These are phyloP conservation scores for Tetramorium parvispinum DNA, from an alignment of 1,140 invertebrate genomes.

Conservation along the genomic window DNA sequence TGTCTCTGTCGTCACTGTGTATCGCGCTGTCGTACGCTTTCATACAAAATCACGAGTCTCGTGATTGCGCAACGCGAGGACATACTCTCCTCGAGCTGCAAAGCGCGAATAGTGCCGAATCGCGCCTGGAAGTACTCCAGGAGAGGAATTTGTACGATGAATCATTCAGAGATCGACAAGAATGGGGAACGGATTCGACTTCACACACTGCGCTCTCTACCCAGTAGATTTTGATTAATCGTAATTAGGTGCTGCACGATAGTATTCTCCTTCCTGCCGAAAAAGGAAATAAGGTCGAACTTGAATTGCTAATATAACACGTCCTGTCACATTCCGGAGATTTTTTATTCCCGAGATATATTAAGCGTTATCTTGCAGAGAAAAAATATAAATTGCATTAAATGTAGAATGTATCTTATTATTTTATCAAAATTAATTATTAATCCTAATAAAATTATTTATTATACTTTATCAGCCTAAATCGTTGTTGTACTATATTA, in stretches of 20 bases:
- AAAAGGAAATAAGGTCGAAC: slow-evolving; percentile 4
- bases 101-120: slow-evolving; percentile 6
- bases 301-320: background rate
- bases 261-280: background rate
- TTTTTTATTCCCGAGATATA: background rate
- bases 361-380: background rate
- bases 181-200: background rate
- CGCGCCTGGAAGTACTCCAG: background rate
- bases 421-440: background rate
- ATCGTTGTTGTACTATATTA: background rate
- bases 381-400: background rate
- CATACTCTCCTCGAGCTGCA: background rate
- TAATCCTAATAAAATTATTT: background rate
- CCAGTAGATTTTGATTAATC: slow-evolving; percentile 3
- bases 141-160: slow-evolving; percentile 25
- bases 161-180: slow-evolving; percentile 25
- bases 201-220: background rate
- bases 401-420: too few species aligned
- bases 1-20: background rate
- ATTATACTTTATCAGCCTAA: background rate
- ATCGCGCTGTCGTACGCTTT: background rate
- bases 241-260: background rate
- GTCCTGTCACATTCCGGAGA: background rate
- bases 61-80: background rate
- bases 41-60: background rate